These are phyloP conservation scores for Phataginus tricuspis DNA, from an alignment of 2,797 vertebrate species.

Conservation along the genomic window DNA sequence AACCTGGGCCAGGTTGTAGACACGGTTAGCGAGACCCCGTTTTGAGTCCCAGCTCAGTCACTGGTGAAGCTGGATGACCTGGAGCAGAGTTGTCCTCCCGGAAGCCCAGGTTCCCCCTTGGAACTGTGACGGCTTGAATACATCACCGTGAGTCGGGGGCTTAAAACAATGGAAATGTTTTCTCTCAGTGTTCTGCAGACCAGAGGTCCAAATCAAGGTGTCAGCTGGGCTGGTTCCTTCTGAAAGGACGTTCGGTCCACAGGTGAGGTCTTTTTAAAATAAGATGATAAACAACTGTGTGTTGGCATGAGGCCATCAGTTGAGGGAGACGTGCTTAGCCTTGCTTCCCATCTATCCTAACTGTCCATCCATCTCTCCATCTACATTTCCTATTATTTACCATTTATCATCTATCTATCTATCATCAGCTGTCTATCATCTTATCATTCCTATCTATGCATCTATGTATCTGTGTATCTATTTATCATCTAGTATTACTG, in stretches of 20 bases:
- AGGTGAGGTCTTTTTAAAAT: background rate
- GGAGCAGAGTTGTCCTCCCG: accelerated
- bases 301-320: accelerated
- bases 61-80: background rate
- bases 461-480: background rate
- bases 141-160: accelerated
- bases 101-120: too few species aligned
- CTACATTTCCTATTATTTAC: too few species aligned
- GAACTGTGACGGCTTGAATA: accelerated
- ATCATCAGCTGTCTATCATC: too few species aligned
- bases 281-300: background rate
- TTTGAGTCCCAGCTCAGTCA: background rate
- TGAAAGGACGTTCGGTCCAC: accelerated
- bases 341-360: background rate
- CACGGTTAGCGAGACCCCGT: accelerated
- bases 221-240: too few species aligned
- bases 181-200: too few species aligned
- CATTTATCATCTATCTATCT: background rate
- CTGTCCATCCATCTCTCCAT: background rate
- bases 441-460: background rate
- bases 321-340: background rate
- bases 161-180: accelerated
- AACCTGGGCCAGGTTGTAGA: accelerated
- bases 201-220: accelerated
- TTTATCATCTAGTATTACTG: too few species aligned